Percentiles rank a stretch among this genome's conserved stretches.
phyloP scores from a whole-genome alignment of 2,888 invertebrate species.

The Leptopilina myrica region DNA sequence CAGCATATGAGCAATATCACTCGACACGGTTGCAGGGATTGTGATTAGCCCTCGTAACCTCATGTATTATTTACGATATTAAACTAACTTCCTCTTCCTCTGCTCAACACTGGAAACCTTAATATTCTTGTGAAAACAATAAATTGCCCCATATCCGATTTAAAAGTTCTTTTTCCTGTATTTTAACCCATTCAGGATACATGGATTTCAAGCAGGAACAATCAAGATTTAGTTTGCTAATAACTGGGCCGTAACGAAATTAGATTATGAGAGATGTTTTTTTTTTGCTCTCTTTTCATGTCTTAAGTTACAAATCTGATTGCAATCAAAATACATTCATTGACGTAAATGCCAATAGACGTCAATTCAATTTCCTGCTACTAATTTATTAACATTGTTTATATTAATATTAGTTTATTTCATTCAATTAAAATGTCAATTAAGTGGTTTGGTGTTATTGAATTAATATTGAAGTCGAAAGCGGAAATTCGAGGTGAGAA shows the following conservation, averaged over 20 bases:
- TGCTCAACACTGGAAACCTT: constrained; percentile 9
- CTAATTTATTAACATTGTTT: not conserved
- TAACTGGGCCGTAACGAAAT: constrained; percentile 33
- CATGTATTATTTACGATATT: constrained; percentile 20
- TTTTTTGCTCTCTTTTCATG: not conserved
- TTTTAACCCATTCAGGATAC: not conserved
- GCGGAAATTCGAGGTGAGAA: too few species aligned
- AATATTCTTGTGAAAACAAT: not conserved
- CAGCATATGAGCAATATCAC: constrained; percentile 19
- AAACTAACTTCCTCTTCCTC: constrained; percentile 28
- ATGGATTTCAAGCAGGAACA: constrained; percentile 1
- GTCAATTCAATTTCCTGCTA: constrained; percentile 9
- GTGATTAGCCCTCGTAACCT: constrained; percentile 19
- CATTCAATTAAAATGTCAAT: constrained; percentile 4
- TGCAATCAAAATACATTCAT: constrained; percentile 7
- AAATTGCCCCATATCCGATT: constrained; percentile 12
- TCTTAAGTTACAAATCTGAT: constrained; percentile 18
- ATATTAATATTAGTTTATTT: not conserved
- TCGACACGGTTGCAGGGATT: constrained; percentile 12
- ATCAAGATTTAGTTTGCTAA: constrained; percentile 11
- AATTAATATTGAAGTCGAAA: too few species aligned
- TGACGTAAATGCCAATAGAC: constrained; percentile 11
- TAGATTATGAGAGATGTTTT: not conserved
- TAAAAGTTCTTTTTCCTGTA: not conserved
- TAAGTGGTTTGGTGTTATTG: too few species aligned